Conservation (phyloP, 1,140 invertebrate species). For the Drosophila paulistorum region DNA sequence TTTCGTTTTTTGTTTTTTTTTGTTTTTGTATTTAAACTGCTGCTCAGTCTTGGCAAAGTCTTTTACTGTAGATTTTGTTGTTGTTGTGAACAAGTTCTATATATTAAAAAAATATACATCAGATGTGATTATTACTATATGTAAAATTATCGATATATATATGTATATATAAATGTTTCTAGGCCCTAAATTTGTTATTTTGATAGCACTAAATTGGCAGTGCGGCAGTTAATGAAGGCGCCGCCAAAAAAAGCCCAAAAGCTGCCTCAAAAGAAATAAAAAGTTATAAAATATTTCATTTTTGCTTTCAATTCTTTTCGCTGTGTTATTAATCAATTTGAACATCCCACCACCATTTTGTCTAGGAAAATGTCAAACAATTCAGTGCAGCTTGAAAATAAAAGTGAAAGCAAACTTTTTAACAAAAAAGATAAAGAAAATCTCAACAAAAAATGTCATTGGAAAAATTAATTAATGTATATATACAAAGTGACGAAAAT, state of each 20-base stretch:
- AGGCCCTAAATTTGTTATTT: constrained; percentile 50
- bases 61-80: constrained; percentile 52
- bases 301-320: constrained; percentile 19
- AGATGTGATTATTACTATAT: constrained; percentile 12
- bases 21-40: constrained; percentile 54
- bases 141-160: constrained; percentile 17
- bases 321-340: background rate
- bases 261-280: constrained; percentile 37
- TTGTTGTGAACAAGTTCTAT: constrained; percentile 64
- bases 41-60: constrained; percentile 79
- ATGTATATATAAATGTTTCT: constrained; percentile 46
- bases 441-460: constrained; percentile 8
- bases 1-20: constrained; percentile 29
- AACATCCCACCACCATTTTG: constrained; percentile 7
- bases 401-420: background rate
- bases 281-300: constrained; percentile 44
- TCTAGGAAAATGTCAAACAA: background rate
- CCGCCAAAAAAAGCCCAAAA: constrained; percentile 39
- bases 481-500: background rate
- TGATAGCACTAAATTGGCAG: constrained; percentile 64
- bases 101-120: constrained; percentile 63
- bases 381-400: background rate
- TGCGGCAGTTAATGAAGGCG: constrained; percentile 60
- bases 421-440: background rate
- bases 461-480: background rate